Evolutionary conservation across 2,113 vertebrate species (phyloP).

Genomic region (Cololabis saira): DNA sequence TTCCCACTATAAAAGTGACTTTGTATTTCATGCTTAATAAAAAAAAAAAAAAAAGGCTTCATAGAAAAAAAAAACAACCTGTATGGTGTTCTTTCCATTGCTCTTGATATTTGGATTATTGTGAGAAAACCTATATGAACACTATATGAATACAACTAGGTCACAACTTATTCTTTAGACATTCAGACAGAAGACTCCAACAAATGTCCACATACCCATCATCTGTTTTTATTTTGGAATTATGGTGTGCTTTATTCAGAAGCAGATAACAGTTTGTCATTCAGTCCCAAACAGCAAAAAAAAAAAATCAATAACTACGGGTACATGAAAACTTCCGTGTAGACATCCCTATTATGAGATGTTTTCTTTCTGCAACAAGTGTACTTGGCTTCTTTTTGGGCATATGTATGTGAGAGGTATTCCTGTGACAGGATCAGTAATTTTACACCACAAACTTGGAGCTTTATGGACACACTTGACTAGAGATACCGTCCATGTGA

Average conservation of each 20-base stretch:
- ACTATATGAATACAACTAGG: background rate
- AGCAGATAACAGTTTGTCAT: slow-evolving; percentile 44
- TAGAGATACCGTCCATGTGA: no score
- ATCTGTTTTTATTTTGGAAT: slow-evolving; percentile 69
- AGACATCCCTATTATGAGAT: slow-evolving; percentile 10
- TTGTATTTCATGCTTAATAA: no score
- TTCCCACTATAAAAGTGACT: no score
- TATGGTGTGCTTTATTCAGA: slow-evolving; percentile 42
- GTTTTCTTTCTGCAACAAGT: background rate
- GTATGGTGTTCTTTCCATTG: background rate
- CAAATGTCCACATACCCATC: slow-evolving; percentile 58
- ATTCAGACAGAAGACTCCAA: slow-evolving; percentile 61
- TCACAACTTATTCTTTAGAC: no score
- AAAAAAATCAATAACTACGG: background rate
- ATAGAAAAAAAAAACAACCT: no score
- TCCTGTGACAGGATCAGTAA: no score
- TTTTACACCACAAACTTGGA: no score
- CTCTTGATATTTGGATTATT: background rate
- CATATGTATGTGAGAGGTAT: no score
- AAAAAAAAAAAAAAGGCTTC: no score
- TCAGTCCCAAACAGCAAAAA: slow-evolving; percentile 39
- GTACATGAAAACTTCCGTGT: slow-evolving; percentile 17
- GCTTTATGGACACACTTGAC: no score
- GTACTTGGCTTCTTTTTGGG: no score
- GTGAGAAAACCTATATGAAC: background rate